Percentiles rank a stretch among this genome's conserved stretches.
These are phyloP conservation scores for Tor tambroides DNA, from an alignment of 2,113 vertebrate species.

Conservation along the genomic window DNA sequence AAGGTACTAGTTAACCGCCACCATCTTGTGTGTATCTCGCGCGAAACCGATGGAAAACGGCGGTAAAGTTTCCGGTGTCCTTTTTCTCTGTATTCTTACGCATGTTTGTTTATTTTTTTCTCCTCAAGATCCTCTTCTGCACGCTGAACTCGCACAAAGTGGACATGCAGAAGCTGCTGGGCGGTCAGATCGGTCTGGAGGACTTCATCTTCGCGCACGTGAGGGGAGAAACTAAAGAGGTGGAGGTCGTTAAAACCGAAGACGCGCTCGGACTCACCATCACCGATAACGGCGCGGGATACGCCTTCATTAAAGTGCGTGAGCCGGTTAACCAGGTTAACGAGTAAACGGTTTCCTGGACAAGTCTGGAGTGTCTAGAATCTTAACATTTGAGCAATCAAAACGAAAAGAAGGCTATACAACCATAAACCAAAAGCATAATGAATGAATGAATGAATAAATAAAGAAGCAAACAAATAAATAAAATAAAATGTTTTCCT, in stretches of 20 bases:
- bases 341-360: too few species aligned
- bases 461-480: too few species aligned
- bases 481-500: too few species aligned
- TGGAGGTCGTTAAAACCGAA: conserved; percentile 94
- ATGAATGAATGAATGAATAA: too few species aligned
- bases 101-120: not conserved
- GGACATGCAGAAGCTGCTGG: conserved; percentile 97
- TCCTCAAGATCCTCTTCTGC: conserved; percentile 92
- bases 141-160: conserved; percentile 98
- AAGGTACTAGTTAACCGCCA: too few species aligned
- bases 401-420: too few species aligned
- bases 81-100: not conserved
- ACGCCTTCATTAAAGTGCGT: conserved; percentile 94
- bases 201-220: conserved; percentile 98
- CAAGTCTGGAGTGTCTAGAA: too few species aligned
- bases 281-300: conserved; percentile 94
- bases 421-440: too few species aligned
- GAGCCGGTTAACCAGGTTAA: not conserved
- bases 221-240: conserved; percentile 93
- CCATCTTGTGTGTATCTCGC: not conserved
- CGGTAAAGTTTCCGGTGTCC: not conserved
- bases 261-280: conserved; percentile 95
- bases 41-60: not conserved
- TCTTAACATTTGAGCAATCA: too few species aligned
- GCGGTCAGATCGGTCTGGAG: conserved; percentile 95